Evolutionary conservation across 2,113 vertebrate genomes (phyloP), one percentile per base, ranked within the genome.

Genomic region (Hipposideros armiger): DNA sequence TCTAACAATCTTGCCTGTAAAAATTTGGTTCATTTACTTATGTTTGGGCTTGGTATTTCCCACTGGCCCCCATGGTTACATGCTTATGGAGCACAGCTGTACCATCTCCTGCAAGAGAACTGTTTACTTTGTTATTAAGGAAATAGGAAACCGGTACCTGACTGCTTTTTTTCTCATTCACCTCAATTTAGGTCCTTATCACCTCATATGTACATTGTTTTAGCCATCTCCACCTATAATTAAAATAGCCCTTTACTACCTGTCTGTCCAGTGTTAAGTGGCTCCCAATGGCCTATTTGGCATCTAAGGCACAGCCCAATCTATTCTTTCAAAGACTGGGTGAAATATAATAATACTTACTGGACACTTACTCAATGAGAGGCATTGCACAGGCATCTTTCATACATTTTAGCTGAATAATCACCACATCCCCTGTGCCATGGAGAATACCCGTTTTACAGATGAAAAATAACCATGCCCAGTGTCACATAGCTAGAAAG

Each of bases 61-160:
- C n/a, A 84, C 5, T 60, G 28, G 85, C 30, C 62, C 32, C 30
- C 5, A 66, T 16, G 28, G 52, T 50, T 70, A 62, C 11, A 85
- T 60, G 78, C 32, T 67, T 85, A 74, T 3, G 47, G 50, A 76
- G 15, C 19, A 54, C 64, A 94, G 20, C 32, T 42, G 72, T 28
- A 58, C 17, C 40, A 50, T 11, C 47, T 82, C 47, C 40, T 93
- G 45, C 40, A 87, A 83, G 54, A 95, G 28, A 87, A 45, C n/a
- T 91, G 45, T 45, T 78, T 54, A 40, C 50, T 74, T 94, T 84
- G 69, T 80, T 95, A 80, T 62, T 83, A 73, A 83, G 74, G 62
- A 87, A 87, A 62, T 14, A 93, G 50, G 17, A 94, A 91, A 77
- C 10, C 14, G 64, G 17, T 56, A 78, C 40, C 45, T 94, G 60